These are phyloP conservation scores for Peromyscus californicus DNA, from an alignment of 2,113 vertebrate genomes.

Conservation along the genomic window DNA sequence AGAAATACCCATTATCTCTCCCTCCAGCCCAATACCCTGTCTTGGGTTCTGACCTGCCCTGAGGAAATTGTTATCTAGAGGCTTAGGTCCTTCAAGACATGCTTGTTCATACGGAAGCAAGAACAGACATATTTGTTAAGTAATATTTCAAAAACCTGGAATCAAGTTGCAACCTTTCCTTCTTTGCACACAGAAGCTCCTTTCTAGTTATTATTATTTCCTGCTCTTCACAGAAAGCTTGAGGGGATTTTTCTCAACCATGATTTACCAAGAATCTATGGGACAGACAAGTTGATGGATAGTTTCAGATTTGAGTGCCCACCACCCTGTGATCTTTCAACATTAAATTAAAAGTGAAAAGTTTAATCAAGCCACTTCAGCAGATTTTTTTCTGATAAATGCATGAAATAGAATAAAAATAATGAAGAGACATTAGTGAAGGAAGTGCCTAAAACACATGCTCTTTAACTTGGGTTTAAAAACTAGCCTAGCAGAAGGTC, in stretches of 20 bases:
- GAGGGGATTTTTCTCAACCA: neutral
- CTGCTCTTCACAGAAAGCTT: neutral
- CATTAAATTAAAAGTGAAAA: constrained; percentile 40
- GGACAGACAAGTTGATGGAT: neutral
- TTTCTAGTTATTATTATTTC: neutral
- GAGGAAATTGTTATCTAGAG: neutral
- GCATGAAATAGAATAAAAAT: constrained; percentile 3
- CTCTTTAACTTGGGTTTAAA: neutral
- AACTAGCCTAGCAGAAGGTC: neutral
- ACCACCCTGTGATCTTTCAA: neutral
- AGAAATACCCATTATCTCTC: neutral
- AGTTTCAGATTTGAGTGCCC: neutral
- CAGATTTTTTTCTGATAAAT: neutral
- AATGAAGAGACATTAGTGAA: neutral
- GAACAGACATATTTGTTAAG: neutral
- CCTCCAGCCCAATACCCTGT: neutral
- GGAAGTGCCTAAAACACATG: neutral
- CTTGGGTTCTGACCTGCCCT: neutral
- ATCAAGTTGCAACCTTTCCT: neutral
- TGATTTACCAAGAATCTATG: neutral
- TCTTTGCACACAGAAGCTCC: neutral
- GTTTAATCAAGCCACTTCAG: constrained; percentile 2
- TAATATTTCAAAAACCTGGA: constrained; percentile 11
- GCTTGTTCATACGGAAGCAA: neutral
- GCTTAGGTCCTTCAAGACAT: neutral